phyloP scores from a whole-genome alignment of 2,113 vertebrate genomes.

The Mormyrus lacerda region DNA sequence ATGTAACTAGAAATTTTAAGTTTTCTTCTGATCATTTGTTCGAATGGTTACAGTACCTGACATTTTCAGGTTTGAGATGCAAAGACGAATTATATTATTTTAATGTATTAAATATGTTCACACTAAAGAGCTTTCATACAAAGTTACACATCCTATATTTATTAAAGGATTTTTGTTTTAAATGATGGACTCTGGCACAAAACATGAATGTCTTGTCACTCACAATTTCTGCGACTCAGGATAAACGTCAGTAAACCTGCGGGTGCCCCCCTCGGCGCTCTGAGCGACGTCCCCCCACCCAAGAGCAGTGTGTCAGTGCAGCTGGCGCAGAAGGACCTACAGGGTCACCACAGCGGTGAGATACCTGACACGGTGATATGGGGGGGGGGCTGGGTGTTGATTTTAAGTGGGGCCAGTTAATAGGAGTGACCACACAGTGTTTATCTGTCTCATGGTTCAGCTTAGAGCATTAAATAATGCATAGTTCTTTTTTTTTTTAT shows the following conservation, averaged over 20 bases:
- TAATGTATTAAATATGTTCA: background rate
- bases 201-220: background rate
- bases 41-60: background rate
- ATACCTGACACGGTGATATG: background rate
- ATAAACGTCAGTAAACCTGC: conserved; percentile 44
- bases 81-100: background rate
- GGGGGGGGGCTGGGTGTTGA: too few relatives aligned
- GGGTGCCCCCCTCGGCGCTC: conserved; percentile 47
- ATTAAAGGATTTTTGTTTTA: background rate
- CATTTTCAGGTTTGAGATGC: background rate
- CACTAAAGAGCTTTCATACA: background rate
- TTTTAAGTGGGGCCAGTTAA: background rate
- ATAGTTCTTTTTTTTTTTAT: background rate
- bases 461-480: background rate
- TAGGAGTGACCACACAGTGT: background rate
- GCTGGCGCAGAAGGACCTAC: conserved; percentile 49
- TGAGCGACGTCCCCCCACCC: conserved; percentile 45
- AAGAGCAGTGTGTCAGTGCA: conserved; percentile 48
- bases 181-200: background rate
- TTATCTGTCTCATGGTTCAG: background rate
- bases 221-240: conserved; percentile 51
- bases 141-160: background rate
- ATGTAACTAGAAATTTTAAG: background rate
- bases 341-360: conserved; percentile 60
- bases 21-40: background rate